Evolutionary conservation across 2,888 invertebrate species (phyloP).

Genomic region (Artemia sinica): DNA sequence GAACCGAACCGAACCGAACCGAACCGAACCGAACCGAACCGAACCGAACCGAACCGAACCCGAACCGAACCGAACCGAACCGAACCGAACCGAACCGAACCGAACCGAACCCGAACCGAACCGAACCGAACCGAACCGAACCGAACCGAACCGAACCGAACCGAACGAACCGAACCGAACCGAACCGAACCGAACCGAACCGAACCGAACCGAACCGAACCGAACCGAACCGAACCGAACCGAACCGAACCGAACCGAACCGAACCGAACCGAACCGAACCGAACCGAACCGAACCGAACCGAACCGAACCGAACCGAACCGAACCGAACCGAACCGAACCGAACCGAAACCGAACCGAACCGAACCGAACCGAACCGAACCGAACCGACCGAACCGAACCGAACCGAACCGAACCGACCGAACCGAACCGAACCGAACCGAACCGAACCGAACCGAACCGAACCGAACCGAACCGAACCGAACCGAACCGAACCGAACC

Average conservation of each 20-base stretch:
- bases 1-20: slow-evolving; percentile 22
- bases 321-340: slow-evolving; percentile 22
- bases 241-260: slow-evolving; percentile 20
- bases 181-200: slow-evolving; percentile 23
- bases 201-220: slow-evolving; percentile 23
- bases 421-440: slow-evolving; percentile 22
- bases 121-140: slow-evolving; percentile 22
- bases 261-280: slow-evolving; percentile 22
- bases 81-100: slow-evolving; percentile 22
- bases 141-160: too few species aligned
- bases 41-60: slow-evolving; percentile 23
- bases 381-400: slow-evolving; percentile 19
- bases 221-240: slow-evolving; percentile 22
- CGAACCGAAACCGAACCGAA: slow-evolving; percentile 22
- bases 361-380: slow-evolving; percentile 23
- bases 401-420: slow-evolving; percentile 23
- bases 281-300: slow-evolving; percentile 23
- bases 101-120: too few species aligned
- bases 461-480: slow-evolving; percentile 22
- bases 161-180: too few species aligned
- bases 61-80: too few species aligned
- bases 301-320: slow-evolving; percentile 21
- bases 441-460: slow-evolving; percentile 23
- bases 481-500: slow-evolving; percentile 22
- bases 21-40: slow-evolving; percentile 17